A percentile compares a stretch with the other conserved stretches of the same genome.
phyloP scores from a whole-genome alignment of 2,888 invertebrate genomes.

The Frankliniella intonsa region DNA sequence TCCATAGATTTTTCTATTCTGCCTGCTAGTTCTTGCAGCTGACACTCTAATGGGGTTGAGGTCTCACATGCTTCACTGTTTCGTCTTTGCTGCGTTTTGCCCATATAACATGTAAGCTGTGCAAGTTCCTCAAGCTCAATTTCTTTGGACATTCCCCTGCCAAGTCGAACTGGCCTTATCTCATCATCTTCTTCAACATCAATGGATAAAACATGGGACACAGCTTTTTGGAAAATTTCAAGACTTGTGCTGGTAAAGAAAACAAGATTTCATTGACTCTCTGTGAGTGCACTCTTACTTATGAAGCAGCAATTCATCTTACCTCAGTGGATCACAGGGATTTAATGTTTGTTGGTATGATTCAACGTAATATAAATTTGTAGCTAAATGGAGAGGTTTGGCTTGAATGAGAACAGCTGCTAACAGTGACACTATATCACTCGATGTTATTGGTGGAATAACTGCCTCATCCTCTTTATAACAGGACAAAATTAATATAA shows the following conservation, averaged over 20 bases:
- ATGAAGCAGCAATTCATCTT: not conserved
- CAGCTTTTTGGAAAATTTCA: not conserved
- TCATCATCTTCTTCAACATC: not conserved
- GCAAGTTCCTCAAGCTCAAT: not conserved
- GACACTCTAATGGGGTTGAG: not conserved
- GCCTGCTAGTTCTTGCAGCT: not conserved
- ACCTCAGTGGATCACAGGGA: not conserved
- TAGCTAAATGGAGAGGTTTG: not conserved
- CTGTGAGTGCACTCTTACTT: not conserved
- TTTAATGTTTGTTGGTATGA: not conserved
- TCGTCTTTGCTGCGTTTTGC: not conserved
- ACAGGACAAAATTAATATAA: too few species aligned
- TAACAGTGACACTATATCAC: not conserved
- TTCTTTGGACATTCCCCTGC: not conserved
- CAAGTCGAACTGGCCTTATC: not conserved
- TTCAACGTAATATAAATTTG: not conserved
- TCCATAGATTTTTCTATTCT: not conserved
- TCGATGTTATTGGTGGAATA: not conserved
- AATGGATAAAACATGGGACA: not conserved
- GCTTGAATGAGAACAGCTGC: not conserved
- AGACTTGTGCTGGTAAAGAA: not conserved
- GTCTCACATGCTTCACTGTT: not conserved
- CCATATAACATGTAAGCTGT: slow-evolving; percentile 9
- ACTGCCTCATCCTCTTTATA: not conserved
- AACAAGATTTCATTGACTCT: not conserved